Evolutionary conservation across 1,140 invertebrate species (phyloP), one percentile per base, ranked within the genome.

Genomic region (Pseudomyrmex pallidus): DNA sequence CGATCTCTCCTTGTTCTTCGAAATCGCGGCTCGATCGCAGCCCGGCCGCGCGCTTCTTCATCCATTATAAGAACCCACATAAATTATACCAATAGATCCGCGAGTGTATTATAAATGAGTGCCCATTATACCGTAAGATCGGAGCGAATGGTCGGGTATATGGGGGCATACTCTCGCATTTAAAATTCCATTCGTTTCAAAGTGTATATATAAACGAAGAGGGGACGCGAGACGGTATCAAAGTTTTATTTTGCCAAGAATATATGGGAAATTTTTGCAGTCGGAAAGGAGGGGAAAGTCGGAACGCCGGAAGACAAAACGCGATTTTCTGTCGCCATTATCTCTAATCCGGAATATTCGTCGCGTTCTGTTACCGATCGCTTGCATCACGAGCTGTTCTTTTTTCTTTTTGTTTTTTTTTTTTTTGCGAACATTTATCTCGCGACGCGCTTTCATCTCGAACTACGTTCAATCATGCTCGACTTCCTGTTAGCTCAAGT

Each of bases 1-100:
- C 82, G 86, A 87, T 87, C 85, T 87, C 67, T 56, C 10, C 46
- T 17, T 74, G 78, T 73, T 86, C 74, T 48, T 74, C 57, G 63
- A 82, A 74, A 66, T 82, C 83, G 54, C 35, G 46, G 70, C 17
- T 82, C 15, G 54, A 85, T 46, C 35, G n/a, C 48, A 13, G 7
- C 62, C 22, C 50, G 44, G 8, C 3, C 46, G n/a, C 9, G 17
- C 35, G 15, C 48, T 63, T 72, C 61, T 63, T 83, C 61, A 44
- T 61, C 61, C 62, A 68, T 62, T 74, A 67, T 35, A 68, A 83
- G 59, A 74, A 74, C 57, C 59, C 59, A 64, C 48, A 82, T 87
- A 74, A 84, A 82, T 82, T 82, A 74, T 54, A 5, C 56, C 80
- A 80, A 80, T 48, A 59, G 76, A 78, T 70, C 67, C 64, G 22